Evolutionary conservation across 1,140 invertebrate species (phyloP), one percentile per base, ranked within the genome.

Genomic region (Brachionus manjavacas): DNA sequence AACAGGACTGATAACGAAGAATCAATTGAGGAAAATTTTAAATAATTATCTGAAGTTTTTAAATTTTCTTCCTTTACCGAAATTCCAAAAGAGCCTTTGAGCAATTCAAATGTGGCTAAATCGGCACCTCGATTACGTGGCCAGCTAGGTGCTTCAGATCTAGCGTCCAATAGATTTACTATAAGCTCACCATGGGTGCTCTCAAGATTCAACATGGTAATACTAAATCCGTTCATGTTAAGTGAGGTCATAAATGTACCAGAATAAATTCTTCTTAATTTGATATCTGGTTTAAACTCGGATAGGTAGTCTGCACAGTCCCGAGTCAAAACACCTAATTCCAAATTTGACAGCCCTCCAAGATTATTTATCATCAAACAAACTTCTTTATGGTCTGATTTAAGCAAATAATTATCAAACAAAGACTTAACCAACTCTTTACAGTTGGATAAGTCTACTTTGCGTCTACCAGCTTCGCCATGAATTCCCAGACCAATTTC

Each of bases 401-500:
- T 84, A 8, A 70, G 31, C 39, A 83, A 83, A 41, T 85, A 52
- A 41, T 83, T 46, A 8, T 89, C 87, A 55, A 92, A 85, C 88
- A 92, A 89, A 25, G 88, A 85, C n/a, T 85, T 85, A 0, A 91
- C 88, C 11, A 89, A 86, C 80, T 91, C 89, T 43, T 88, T 86
- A 3, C 90, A 89, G 84, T 89, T 86, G 12, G 86, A 80, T 3
- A 91, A 85, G 90, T 91, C 85, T 39, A 86, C 89, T 87, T 92
- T 92, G 85, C 91, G 91, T 12, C 94, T 92, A 23, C 95, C 95
- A n/a, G 93, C 93, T 89, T 96, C 95, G 0, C 94, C 95, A 88
- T 96, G 94, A 7, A 86, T 91, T 74, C 95, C 95, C 25, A 94
- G 91, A 1, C 95, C 95, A 8, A 95, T 89, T 89, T 95, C 94